These are phyloP conservation scores for Ethmia dodecea DNA, from an alignment of 2,888 invertebrate species.

Conservation along the genomic window DNA sequence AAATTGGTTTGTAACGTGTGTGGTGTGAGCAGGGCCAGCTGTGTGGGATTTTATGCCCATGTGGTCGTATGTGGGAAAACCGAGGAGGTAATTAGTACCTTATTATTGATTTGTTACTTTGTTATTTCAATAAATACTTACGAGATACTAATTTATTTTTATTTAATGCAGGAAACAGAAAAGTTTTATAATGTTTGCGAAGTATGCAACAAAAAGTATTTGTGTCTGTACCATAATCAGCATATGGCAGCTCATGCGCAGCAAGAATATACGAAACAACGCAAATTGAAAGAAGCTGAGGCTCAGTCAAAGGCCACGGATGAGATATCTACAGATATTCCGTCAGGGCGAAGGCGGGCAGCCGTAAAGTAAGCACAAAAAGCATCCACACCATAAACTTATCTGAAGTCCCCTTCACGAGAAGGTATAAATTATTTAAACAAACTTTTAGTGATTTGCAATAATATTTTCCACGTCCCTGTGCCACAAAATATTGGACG, in stretches of 20 bases:
- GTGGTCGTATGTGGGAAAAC: slow-evolving; percentile 77
- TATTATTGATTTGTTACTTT: neutral
- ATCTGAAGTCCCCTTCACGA: too few relatives aligned
- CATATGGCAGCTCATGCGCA: slow-evolving; percentile 73
- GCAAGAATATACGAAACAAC: slow-evolving; percentile 30
- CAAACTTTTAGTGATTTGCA: too few relatives aligned
- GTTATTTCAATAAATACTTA: neutral
- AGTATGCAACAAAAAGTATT: slow-evolving; percentile 65
- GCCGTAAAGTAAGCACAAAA: slow-evolving; percentile 47
- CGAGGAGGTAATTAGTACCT: slow-evolving; percentile 56
- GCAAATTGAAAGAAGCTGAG: slow-evolving; percentile 24
- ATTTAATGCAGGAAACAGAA: slow-evolving; percentile 53
- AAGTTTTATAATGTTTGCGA: slow-evolving; percentile 68
- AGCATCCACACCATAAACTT: too few relatives aligned
- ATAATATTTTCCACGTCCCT: too few relatives aligned
- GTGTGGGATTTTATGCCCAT: slow-evolving; percentile 79
- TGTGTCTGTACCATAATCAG: slow-evolving; percentile 75
- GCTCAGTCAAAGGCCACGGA: slow-evolving; percentile 5
- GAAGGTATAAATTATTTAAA: too few relatives aligned
- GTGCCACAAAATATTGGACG: too few relatives aligned
- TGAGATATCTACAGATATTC: slow-evolving; percentile 6
- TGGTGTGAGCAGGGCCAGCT: slow-evolving; percentile 64
- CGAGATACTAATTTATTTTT: neutral
- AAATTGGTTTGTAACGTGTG: slow-evolving; percentile 75
- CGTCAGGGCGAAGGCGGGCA: slow-evolving; percentile 39